Percentiles rank a stretch among this genome's conserved stretches.
Evolutionary conservation across 2,888 invertebrate genomes (phyloP).

Genomic region (Synanthedon formicaeformis): DNA sequence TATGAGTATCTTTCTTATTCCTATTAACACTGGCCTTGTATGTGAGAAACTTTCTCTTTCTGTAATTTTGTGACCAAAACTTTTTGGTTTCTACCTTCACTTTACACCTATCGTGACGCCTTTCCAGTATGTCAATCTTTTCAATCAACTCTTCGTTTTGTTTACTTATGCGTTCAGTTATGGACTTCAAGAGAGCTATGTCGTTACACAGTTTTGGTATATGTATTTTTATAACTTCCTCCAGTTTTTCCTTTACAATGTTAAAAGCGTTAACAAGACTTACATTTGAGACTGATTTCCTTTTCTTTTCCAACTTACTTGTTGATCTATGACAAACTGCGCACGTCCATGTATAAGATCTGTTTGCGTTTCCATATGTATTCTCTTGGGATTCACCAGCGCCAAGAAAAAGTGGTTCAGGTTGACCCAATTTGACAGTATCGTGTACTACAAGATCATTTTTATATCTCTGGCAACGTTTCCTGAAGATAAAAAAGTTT

Average conservation of each 20-base stretch:
- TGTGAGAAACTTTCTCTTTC: not conserved
- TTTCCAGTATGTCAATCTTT: not conserved
- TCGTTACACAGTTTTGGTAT: not conserved
- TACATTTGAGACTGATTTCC: not conserved
- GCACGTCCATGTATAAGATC: not conserved
- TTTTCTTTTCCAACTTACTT: not conserved
- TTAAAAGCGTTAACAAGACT: not conserved
- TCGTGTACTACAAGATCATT: too few relatives aligned
- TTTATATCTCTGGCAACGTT: too few relatives aligned
- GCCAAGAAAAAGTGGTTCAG: too few relatives aligned
- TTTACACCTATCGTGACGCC: not conserved
- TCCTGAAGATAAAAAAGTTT: too few relatives aligned
- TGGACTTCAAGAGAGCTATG: not conserved
- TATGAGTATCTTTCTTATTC: not conserved
- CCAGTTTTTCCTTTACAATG: not conserved
- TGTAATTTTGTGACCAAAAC: not conserved
- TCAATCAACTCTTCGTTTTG: not conserved
- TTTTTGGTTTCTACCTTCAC: not conserved
- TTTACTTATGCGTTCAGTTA: not conserved
- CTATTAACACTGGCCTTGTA: not conserved
- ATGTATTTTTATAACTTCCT: not conserved
- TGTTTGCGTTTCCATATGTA: not conserved
- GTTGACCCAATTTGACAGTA: too few relatives aligned
- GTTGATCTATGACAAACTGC: not conserved
- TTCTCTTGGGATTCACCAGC: not conserved